Evolutionary conservation across 1,140 invertebrate species (phyloP).

Genomic region (Leptopilina boulardi): DNA sequence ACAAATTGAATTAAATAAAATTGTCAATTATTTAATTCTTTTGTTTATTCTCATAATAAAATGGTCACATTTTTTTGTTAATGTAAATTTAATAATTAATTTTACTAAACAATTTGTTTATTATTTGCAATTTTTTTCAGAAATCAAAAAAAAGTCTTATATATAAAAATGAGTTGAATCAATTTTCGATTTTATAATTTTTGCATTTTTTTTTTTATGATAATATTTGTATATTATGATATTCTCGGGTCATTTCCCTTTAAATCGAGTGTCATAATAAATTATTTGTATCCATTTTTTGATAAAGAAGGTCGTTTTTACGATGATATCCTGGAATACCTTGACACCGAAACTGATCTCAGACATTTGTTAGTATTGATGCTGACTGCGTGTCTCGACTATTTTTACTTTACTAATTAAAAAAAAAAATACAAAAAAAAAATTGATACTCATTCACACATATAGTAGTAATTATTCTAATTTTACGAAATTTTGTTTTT

Average conservation of each 20-base stretch:
- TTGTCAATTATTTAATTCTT: too few relatives aligned
- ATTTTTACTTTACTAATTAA: not conserved
- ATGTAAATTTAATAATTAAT: too few relatives aligned
- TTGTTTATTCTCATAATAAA: too few relatives aligned
- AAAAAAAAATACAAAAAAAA: slow-evolving; percentile 10
- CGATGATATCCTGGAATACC: slow-evolving; percentile 16
- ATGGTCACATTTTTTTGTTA: too few relatives aligned
- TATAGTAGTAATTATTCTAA: not conserved
- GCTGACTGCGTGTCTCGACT: not conserved
- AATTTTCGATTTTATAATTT: not conserved
- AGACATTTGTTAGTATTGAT: not conserved
- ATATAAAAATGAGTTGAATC: too few relatives aligned
- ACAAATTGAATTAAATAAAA: too few relatives aligned
- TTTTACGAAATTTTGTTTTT: not conserved
- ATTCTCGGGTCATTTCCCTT: slow-evolving; percentile 1
- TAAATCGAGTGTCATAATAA: not conserved
- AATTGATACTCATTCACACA: not conserved
- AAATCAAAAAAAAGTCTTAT: too few relatives aligned
- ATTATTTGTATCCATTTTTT: not conserved
- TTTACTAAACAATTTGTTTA: too few relatives aligned
- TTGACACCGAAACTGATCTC: slow-evolving; percentile 17
- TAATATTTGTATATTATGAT: not conserved
- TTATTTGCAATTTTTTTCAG: too few relatives aligned
- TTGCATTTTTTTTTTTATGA: not conserved
- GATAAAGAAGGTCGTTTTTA: not conserved